Base-by-base conservation (phyloP, 2,797 vertebrate species). In the Chaunax sp. region DNA sequence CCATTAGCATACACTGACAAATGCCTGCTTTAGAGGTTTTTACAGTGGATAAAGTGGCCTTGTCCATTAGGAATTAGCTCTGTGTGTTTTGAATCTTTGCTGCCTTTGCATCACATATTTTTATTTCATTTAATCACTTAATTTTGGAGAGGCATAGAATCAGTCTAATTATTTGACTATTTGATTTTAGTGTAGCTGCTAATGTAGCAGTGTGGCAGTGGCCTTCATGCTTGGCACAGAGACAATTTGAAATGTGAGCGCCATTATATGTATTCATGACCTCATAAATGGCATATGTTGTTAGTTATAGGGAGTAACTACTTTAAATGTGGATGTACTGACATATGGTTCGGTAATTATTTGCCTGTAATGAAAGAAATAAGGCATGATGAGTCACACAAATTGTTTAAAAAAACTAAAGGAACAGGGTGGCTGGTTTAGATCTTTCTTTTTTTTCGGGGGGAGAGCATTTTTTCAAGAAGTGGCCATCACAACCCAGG, bases 241-340 rank as follows among this genome's bases (percentile, higher is more conserved):
- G 30, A 79, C 63, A 67, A 72, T 82, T 51, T 77, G 78, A 84
- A 87, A 85, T 76, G 55, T 77, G 80, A 87, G 65, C 75, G 75
- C 80, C 76, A 75, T 87, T 80, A 70, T 54, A 80, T 60, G 72
- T 73, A 69, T 74, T 59, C 65, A 74, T 79, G 64, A 63, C 71
- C 64, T 72, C 70, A 85, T 82, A 80, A 89, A 89, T 87, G 77
- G 65, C 87, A 88, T 63, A 68, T 83, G 81, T 65, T 81, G 64
- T 83, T 72, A 76, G 74, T 83, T 80, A 75, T 20, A 35, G 55
- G 45, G 52, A 51, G 69, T 53, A 72, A 75, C 72, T 58, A 40
- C 71, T 71, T 54, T 25, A 69, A 63, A 72, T 19, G 19, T 53
- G 22, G 75, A 75, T 73, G 49, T 68, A 55, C 66, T 75, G 72